Conservation (phyloP, 2,797 vertebrate genomes). For the Sebastiscus tertius region DNA sequence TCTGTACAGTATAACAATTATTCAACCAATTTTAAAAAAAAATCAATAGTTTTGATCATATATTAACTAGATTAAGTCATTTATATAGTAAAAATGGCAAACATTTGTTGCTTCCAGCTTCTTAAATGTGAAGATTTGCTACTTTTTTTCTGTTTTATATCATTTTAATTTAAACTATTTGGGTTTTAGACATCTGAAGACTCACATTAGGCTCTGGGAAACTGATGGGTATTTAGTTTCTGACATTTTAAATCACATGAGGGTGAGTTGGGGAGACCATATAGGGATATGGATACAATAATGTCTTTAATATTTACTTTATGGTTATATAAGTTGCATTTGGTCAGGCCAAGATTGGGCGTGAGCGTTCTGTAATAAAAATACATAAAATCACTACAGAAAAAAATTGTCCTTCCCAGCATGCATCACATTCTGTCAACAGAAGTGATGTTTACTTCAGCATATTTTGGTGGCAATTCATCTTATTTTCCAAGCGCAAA, state of each 20-base stretch:
- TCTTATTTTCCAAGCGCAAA: conserved; percentile 7
- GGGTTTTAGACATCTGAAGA: neutral
- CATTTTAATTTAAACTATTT: neutral
- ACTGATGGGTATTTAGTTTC: neutral
- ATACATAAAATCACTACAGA: neutral
- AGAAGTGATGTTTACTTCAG: neutral
- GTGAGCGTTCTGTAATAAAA: neutral
- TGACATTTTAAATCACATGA: neutral
- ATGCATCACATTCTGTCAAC: neutral
- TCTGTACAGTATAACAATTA: neutral
- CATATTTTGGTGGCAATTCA: neutral
- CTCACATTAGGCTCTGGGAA: neutral
- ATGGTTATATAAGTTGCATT: neutral
- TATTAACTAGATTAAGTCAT: neutral
- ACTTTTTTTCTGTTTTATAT: neutral
- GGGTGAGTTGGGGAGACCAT: too few species aligned
- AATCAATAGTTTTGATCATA: neutral
- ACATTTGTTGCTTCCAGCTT: neutral
- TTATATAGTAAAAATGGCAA: neutral
- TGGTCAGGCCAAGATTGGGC: neutral
- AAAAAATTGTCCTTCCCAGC: neutral
- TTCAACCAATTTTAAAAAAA: neutral
- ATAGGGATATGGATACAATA: neutral
- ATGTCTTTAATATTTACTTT: neutral
- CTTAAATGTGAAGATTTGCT: neutral